Conservation (phyloP, 2,888 invertebrate genomes). For the Trisateles emortualis region DNA sequence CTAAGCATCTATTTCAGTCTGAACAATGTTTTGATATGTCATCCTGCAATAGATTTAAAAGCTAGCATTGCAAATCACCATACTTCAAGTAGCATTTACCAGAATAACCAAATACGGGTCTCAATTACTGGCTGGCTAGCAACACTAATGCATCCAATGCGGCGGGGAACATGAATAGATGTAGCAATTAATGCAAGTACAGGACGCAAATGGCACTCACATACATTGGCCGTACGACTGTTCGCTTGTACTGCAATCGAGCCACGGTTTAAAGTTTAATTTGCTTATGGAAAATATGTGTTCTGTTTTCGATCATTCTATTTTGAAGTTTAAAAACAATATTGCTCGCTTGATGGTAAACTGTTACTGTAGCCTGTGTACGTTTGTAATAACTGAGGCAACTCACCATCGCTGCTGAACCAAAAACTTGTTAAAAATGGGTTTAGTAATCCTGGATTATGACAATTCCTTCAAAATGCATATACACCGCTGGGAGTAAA, state of each 20-base stretch:
- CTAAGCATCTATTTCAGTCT: too few relatives aligned
- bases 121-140: slow-evolving; percentile 17
- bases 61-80: neutral
- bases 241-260: slow-evolving; percentile 21
- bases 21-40: neutral
- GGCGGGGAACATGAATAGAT: slow-evolving; percentile 35
- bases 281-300: slow-evolving; percentile 3
- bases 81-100: neutral
- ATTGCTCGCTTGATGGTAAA: too few relatives aligned
- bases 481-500: too few relatives aligned
- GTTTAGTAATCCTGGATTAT: too few relatives aligned
- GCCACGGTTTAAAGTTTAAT: neutral
- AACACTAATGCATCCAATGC: slow-evolving; percentile 36
- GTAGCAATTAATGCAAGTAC: slow-evolving; percentile 43
- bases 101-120: slow-evolving; percentile 22
- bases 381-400: too few relatives aligned
- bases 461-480: too few relatives aligned
- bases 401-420: too few relatives aligned
- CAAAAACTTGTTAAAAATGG: too few relatives aligned
- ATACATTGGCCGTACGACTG: slow-evolving; percentile 55
- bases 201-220: slow-evolving; percentile 53
- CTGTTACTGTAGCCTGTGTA: too few relatives aligned
- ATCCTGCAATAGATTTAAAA: neutral
- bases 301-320: neutral
- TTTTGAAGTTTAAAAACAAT: neutral